Percentiles rank a stretch among this genome's conserved stretches.
Conservation (phyloP, 2,888 invertebrate species). For the Polymixis lichenea region DNA sequence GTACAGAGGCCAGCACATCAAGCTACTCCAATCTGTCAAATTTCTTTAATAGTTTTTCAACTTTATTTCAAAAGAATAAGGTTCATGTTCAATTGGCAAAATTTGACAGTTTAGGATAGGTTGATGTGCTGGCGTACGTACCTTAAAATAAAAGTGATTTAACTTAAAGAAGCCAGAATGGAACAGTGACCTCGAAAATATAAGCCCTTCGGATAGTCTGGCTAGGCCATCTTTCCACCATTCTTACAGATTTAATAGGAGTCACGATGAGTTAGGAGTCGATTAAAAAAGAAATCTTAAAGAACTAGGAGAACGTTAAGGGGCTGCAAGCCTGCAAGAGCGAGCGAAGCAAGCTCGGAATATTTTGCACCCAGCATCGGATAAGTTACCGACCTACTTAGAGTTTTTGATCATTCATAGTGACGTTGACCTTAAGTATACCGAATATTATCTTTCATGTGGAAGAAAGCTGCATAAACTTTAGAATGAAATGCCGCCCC, state of each 20-base stretch:
- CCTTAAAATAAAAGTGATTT: too few species aligned
- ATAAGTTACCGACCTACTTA: not conserved
- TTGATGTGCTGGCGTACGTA: too few species aligned
- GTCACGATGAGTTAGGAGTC: not conserved
- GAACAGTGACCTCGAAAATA: not conserved
- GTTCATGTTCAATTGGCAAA: too few species aligned
- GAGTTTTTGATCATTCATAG: not conserved
- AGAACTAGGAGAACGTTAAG: not conserved
- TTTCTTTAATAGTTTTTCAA: too few species aligned
- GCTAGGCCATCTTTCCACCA: not conserved
- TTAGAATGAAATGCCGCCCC: not conserved
- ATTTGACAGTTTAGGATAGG: too few species aligned
- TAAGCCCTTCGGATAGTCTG: not conserved
- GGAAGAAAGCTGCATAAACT: not conserved
- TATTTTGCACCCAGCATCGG: not conserved
- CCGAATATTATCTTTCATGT: not conserved
- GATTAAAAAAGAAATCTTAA: not conserved
- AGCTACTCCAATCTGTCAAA: too few species aligned
- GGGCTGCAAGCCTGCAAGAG: not conserved
- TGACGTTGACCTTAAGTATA: not conserved
- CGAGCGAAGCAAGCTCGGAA: not conserved
- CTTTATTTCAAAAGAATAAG: too few species aligned
- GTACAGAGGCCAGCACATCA: too few species aligned
- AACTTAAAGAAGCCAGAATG: too few species aligned
- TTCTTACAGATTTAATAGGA: not conserved